These are phyloP conservation scores for Nannospalax galili DNA, from an alignment of 2,113 vertebrate species.

Conservation along the genomic window DNA sequence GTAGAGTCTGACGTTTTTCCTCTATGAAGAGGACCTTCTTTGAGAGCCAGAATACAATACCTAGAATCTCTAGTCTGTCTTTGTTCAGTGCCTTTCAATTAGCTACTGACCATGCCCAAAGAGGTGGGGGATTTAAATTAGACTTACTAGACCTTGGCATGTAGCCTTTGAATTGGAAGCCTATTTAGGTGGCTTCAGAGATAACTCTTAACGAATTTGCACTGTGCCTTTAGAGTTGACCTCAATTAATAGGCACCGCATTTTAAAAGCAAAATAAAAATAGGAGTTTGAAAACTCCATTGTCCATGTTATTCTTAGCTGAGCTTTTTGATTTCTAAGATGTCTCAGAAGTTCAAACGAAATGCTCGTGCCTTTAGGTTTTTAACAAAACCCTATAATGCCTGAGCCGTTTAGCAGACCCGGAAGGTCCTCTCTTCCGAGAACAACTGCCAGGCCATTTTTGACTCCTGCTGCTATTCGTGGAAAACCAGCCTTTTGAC, in stretches of 20 bases:
- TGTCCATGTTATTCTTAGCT: slow-evolving; percentile 59
- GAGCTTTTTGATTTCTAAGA: slow-evolving; percentile 67
- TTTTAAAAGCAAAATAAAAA: slow-evolving; percentile 72
- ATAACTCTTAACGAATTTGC: slow-evolving; percentile 62
- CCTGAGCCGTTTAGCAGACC: slow-evolving; percentile 60
- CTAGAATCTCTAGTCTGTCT: not conserved
- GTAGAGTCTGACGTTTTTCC: slow-evolving; percentile 36
- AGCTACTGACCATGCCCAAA: slow-evolving; percentile 44
- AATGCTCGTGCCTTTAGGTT: slow-evolving; percentile 62
- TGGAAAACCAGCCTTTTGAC: slow-evolving; percentile 72
- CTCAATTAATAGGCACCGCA: slow-evolving; percentile 47
- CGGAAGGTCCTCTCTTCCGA: slow-evolving; percentile 67
- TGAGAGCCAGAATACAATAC: not conserved
- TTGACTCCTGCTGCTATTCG: slow-evolving; percentile 64
- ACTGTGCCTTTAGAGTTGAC: slow-evolving; percentile 49
- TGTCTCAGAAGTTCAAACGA: slow-evolving; percentile 73
- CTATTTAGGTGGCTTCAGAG: slow-evolving; percentile 46
- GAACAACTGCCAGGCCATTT: slow-evolving; percentile 66
- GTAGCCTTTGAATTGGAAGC: slow-evolving; percentile 33
- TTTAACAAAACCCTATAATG: slow-evolving; percentile 65
- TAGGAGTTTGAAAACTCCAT: slow-evolving; percentile 61
- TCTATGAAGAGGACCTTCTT: slow-evolving; percentile 5
- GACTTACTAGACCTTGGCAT: slow-evolving; percentile 26
- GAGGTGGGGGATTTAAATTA: slow-evolving; percentile 56
- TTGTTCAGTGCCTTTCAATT: slow-evolving; percentile 67